Evolutionary conservation across 1,140 invertebrate species (phyloP).

Genomic region (Onthophagus taurus): DNA sequence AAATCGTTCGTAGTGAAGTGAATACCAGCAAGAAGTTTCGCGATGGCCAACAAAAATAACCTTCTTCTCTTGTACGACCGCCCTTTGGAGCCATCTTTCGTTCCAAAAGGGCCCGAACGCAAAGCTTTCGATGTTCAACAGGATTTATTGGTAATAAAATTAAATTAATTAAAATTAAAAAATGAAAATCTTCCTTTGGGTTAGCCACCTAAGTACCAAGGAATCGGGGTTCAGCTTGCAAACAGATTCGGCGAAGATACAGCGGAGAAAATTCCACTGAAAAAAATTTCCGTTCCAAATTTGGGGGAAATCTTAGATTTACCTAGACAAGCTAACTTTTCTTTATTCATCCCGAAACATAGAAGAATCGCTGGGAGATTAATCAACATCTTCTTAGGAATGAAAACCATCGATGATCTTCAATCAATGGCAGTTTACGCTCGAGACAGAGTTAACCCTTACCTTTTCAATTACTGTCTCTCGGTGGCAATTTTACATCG

Average conservation of each 20-base stretch:
- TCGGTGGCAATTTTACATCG: slow-evolving; percentile 68
- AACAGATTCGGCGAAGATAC: slow-evolving; percentile 50
- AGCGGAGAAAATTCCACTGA: slow-evolving; percentile 45
- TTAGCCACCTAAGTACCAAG: slow-evolving; percentile 52
- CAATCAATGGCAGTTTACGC: slow-evolving; percentile 59
- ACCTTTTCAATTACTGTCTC: slow-evolving; percentile 67
- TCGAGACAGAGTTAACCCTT: slow-evolving; percentile 64
- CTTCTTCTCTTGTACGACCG: slow-evolving; percentile 56
- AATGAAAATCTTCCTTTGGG: slow-evolving; percentile 10
- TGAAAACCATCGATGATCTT: slow-evolving; percentile 57
- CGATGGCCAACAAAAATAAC: slow-evolving; percentile 38
- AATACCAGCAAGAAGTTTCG: no score
- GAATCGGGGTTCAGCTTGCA: slow-evolving; percentile 42
- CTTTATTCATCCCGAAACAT: slow-evolving; percentile 64
- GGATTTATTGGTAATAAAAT: slow-evolving; percentile 30
- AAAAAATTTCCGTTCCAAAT: slow-evolving; percentile 58
- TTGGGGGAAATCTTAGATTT: slow-evolving; percentile 55
- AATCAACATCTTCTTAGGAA: slow-evolving; percentile 63
- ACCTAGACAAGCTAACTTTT: slow-evolving; percentile 58
- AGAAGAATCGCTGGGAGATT: slow-evolving; percentile 55
- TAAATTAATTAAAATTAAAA: slow-evolving; percentile 6
- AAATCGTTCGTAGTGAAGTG: no score
- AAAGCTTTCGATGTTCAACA: slow-evolving; percentile 50
- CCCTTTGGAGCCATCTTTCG: slow-evolving; percentile 60
- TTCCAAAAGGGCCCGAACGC: slow-evolving; percentile 48